Evolutionary conservation across 1,140 invertebrate species (phyloP).

Genomic region (Plutomurus gul): DNA sequence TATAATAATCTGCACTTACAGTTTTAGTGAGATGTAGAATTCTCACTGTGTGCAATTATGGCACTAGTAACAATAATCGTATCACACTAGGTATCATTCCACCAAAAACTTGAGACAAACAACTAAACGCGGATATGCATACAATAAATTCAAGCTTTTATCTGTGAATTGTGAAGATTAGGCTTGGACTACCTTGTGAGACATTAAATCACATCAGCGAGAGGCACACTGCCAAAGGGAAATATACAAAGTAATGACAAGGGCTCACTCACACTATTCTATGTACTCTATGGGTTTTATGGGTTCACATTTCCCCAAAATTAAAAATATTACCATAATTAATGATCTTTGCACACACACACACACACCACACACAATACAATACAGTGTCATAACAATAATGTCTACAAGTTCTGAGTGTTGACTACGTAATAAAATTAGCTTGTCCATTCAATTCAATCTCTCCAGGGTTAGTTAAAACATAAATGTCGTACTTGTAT

Average conservation of each 20-base stretch:
- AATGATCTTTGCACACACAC: too few species aligned
- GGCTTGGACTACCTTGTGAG: neutral
- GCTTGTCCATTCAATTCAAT: conserved; percentile 1
- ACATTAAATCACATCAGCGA: conserved; percentile 23
- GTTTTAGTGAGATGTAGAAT: too few species aligned
- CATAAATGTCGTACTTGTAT: conserved; percentile 17
- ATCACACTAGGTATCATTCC: neutral
- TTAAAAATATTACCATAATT: conserved; percentile 25
- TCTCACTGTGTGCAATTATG: too few species aligned
- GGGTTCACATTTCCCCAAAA: conserved; percentile 17
- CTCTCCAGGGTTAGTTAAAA: conserved; percentile 2
- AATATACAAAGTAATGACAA: neutral
- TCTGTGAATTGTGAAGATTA: neutral
- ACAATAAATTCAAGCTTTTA: too few species aligned
- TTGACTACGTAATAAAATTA: conserved; percentile 12
- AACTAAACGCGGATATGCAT: conserved; percentile 12
- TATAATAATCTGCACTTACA: too few species aligned
- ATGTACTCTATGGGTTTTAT: neutral
- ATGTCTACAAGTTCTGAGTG: neutral
- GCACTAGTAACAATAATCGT: conserved; percentile 16
- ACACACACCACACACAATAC: too few species aligned
- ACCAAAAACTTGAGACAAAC: conserved; percentile 10
- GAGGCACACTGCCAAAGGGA: conserved; percentile 15
- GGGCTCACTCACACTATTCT: neutral
- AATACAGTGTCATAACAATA: neutral